These are phyloP conservation scores for Apocrypta bakeri DNA, from an alignment of 1,140 invertebrate genomes.

Conservation along the genomic window DNA sequence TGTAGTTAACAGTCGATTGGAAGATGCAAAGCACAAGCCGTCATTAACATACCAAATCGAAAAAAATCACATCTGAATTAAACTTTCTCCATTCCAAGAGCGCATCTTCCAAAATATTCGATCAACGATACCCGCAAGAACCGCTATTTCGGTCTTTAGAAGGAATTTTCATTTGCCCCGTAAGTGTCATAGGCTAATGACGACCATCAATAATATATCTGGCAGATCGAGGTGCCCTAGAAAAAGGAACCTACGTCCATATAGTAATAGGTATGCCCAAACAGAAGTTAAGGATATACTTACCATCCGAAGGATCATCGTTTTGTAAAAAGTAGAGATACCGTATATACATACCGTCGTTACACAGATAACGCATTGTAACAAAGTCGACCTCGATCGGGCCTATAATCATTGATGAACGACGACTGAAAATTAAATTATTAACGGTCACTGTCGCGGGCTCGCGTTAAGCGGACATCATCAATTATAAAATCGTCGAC, in stretches of 20 bases:
- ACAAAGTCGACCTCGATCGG: constrained; percentile 5
- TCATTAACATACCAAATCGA: not conserved
- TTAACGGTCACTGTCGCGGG: constrained; percentile 30
- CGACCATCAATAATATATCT: not conserved
- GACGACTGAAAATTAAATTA: constrained; percentile 33
- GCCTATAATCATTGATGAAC: constrained; percentile 15
- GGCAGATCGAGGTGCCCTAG: not conserved
- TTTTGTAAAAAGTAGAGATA: too few relatives aligned
- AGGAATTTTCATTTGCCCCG: not conserved
- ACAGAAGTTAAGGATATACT: not conserved
- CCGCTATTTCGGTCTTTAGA: not conserved
- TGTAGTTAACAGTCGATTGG: not conserved
- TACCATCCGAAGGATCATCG: not conserved
- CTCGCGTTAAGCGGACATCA: constrained; percentile 2
- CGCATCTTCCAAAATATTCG: not conserved
- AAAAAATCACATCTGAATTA: not conserved
- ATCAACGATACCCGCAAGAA: constrained; percentile 20
- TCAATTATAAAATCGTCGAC: constrained; percentile 22
- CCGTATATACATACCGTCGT: too few relatives aligned
- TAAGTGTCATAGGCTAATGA: not conserved
- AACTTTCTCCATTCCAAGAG: constrained; percentile 38
- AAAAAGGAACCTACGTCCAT: not conserved
- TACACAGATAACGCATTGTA: not conserved
- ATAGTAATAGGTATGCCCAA: not conserved
- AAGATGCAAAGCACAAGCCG: not conserved